phyloP scores from a whole-genome alignment of 1,140 invertebrate genomes.

The Brachionus paranguensis region DNA sequence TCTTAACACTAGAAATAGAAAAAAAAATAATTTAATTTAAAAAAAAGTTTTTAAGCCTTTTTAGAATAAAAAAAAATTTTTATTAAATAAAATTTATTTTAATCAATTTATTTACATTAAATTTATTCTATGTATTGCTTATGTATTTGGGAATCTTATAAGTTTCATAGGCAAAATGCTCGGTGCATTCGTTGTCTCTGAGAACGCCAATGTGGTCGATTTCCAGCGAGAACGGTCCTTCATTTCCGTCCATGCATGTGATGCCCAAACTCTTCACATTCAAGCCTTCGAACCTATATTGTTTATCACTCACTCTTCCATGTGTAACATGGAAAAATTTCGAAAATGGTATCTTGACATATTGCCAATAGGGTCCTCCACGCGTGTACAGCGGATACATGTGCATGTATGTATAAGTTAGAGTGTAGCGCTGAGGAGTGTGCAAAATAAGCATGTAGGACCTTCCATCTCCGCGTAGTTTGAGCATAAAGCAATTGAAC shows the following conservation, averaged over 20 bases:
- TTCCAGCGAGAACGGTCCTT: slow-evolving; percentile 80
- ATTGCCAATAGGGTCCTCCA: slow-evolving; percentile 94
- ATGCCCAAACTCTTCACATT: slow-evolving; percentile 71
- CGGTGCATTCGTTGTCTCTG: slow-evolving; percentile 67
- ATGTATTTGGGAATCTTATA: slow-evolving; percentile 56
- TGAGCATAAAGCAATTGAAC: slow-evolving; percentile 76
- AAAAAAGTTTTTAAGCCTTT: background rate
- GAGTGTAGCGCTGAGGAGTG: slow-evolving; percentile 65
- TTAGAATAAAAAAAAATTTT: background rate
- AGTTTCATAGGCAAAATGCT: slow-evolving; percentile 84
- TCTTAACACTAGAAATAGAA: background rate
- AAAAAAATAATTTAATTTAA: background rate
- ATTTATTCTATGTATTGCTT: background rate
- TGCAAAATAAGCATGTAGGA: slow-evolving; percentile 73
- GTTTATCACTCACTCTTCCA: slow-evolving; percentile 78
- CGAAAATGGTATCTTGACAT: slow-evolving; percentile 84
- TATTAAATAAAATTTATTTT: background rate
- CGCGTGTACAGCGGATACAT: slow-evolving; percentile 76
- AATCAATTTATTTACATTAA: background rate
- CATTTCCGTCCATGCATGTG: slow-evolving; percentile 66
- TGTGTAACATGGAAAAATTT: slow-evolving; percentile 78
- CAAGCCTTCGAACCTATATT: slow-evolving; percentile 61
- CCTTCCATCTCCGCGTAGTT: slow-evolving; percentile 81
- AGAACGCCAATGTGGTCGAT: slow-evolving; percentile 84
- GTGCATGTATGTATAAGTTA: slow-evolving; percentile 76